phyloP scores from a whole-genome alignment of 1,140 invertebrate species.

The Drosophila equinoxialis region DNA sequence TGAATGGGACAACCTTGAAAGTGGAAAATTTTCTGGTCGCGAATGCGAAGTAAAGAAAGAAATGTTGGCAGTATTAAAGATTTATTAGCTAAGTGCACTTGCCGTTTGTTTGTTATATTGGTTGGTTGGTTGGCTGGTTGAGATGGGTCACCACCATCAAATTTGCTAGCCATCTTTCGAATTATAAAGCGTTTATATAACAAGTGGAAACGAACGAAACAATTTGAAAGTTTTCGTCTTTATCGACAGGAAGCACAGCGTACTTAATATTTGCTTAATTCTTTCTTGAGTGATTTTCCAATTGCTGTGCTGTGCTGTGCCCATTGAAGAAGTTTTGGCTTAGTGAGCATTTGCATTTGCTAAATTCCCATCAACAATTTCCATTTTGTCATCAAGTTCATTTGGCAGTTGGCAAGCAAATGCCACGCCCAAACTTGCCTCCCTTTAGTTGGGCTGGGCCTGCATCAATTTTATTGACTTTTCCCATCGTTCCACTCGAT shows the following conservation, averaged over 20 bases:
- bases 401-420: conserved; percentile 46
- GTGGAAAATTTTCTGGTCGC: conserved; percentile 33
- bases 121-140: conserved; percentile 29
- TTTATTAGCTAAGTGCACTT: conserved; percentile 79
- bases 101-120: conserved; percentile 21
- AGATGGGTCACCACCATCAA: conserved; percentile 54
- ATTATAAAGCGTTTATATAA: conserved; percentile 9
- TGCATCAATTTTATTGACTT: conserved; percentile 83
- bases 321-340: conserved; percentile 39
- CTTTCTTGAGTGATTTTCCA: conserved; percentile 36
- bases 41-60: conserved; percentile 25
- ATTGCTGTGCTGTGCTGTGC: neutral
- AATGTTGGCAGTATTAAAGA: conserved; percentile 68
- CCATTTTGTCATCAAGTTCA: conserved; percentile 55
- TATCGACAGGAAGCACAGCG: conserved; percentile 26
- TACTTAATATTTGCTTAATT: conserved; percentile 68
- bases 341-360: conserved; percentile 57
- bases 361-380: conserved; percentile 58
- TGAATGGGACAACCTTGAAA: conserved; percentile 73
- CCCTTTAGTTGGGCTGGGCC: conserved; percentile 34
- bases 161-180: conserved; percentile 50
- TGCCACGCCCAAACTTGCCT: conserved; percentile 28
- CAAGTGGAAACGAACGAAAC: neutral
- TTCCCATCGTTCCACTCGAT: conserved; percentile 83
- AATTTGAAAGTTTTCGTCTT: conserved; percentile 19